Evolutionary conservation across 2,113 vertebrate species (phyloP).

Genomic region (Buteo buteo): DNA sequence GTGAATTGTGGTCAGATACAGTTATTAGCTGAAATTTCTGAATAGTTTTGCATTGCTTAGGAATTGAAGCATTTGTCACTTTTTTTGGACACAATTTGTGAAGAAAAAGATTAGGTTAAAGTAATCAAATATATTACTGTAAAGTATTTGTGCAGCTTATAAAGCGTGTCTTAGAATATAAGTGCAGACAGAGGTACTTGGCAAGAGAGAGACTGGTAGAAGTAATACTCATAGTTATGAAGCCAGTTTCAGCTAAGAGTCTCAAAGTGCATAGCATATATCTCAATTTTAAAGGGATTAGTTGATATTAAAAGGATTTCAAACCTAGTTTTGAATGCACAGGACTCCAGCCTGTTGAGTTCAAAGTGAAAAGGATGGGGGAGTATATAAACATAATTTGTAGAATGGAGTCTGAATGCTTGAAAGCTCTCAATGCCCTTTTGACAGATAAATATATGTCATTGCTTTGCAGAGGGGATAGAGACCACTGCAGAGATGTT

Average conservation of each 20-base stretch:
- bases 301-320: constrained; percentile 6
- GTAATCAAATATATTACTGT: background rate
- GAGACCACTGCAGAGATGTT: background rate
- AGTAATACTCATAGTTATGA: background rate
- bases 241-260: background rate
- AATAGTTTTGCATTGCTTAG: background rate
- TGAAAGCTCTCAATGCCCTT: background rate
- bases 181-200: background rate
- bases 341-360: background rate
- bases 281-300: constrained; percentile 30
- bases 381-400: background rate
- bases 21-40: background rate
- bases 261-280: background rate
- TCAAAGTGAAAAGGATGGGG: background rate
- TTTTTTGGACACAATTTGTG: background rate
- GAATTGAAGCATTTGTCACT: background rate
- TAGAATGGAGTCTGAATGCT: background rate
- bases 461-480: background rate
- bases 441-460: background rate
- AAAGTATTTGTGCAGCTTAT: background rate
- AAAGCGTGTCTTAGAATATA: background rate
- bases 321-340: background rate
- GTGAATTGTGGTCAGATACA: background rate
- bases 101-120: background rate
- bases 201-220: background rate